Conservation (phyloP, 2,113 vertebrate genomes). For the Etia nguti region DNA sequence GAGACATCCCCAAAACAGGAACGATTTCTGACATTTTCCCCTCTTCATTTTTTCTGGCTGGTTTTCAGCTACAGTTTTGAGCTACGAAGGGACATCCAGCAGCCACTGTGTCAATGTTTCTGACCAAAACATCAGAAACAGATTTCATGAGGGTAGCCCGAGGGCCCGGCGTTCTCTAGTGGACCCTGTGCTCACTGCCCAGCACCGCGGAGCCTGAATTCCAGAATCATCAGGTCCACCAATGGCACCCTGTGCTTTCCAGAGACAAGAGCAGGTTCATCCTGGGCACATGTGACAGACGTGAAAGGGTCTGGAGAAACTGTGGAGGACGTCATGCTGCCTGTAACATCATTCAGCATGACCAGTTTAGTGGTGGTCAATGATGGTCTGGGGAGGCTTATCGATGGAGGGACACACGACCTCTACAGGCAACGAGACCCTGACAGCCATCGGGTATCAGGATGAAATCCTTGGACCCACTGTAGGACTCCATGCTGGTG, state of each 20-base stretch:
- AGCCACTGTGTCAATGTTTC: background rate
- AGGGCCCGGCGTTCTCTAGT: background rate
- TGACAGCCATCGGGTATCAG: background rate
- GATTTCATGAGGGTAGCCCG: rapidly evolving
- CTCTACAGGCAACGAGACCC: background rate
- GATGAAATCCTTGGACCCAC: background rate
- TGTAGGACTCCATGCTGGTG: background rate
- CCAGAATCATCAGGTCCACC: too few relatives aligned
- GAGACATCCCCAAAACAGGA: background rate
- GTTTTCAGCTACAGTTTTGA: background rate
- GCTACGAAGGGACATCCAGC: background rate
- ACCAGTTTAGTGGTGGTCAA: background rate
- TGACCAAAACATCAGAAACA: background rate
- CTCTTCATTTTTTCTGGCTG: background rate
- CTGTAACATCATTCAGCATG: background rate
- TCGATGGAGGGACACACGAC: background rate
- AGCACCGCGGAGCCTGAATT: too few relatives aligned
- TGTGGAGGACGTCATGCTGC: background rate
- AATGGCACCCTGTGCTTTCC: background rate
- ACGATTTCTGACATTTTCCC: rapidly evolving
- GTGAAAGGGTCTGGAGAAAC: background rate
- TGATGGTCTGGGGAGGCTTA: background rate
- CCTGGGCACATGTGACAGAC: background rate
- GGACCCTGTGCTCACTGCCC: background rate
- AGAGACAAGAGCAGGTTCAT: background rate